Base-by-base conservation (phyloP, 2,888 invertebrate species). In the Drosophila macrospina region DNA sequence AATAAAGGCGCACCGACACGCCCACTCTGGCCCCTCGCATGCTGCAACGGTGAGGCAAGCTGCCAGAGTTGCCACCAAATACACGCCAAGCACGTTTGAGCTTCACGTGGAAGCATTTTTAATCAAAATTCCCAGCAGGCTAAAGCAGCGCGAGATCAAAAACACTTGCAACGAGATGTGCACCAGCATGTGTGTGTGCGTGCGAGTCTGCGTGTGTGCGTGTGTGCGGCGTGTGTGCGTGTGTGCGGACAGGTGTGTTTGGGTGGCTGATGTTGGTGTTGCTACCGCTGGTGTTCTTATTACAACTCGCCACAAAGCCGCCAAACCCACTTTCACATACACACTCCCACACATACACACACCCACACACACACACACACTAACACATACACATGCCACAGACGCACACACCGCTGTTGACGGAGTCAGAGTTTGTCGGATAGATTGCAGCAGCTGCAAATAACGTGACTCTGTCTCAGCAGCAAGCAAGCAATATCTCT, bases 101-200 rank as follows among this genome's bases (percentile, higher is more conserved):
- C 67, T 86, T 89, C 86, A 90, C 91, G 90, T 90, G 91, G 78
- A 90, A 89, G 89, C 88, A 90, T 91, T 91, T 91, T 91, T 91
- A 91, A 91, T 91, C 91, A 91, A 91, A 91, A 91, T 91, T 91
- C 90, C 90, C 88, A 91, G 91, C 91, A 86, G 83, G 88, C 90
- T 86, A 88, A 86, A 89, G 86, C 83, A 83, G 76, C 76, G 79
- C 69, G 73, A 78, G 81, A 74, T 70, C 81, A 82, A 73, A 88
- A 77, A 75, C 80, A 80, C 89, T 84, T 88, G 88, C 89, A 89
- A 54, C 86, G 45, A 56, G 57, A 65, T 67, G 67, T 47, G 45
- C 36, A 32, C 28, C 39, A 52, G 20, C 24, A 57, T 65, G 47
- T 57, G 34, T 26, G 15, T 54, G 64, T 44, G 59, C 57, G 48